Evolutionary conservation across 2,888 invertebrate species (phyloP).

Genomic region (Lamproptera curius): DNA sequence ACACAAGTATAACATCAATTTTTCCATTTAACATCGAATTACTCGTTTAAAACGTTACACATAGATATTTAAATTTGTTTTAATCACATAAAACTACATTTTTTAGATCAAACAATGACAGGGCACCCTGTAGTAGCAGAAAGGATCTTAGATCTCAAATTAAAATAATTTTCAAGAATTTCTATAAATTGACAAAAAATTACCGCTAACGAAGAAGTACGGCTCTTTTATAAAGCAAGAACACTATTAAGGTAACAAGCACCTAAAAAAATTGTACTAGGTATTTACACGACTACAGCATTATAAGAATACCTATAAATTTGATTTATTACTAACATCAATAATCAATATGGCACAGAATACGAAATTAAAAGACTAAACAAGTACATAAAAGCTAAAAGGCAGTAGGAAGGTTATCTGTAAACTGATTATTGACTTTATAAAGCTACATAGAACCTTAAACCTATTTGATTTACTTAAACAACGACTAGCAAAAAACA

Average conservation of each 20-base stretch:
- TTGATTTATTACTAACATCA: slow-evolving; percentile 17
- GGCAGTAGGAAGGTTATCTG: slow-evolving; percentile 20
- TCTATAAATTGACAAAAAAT: slow-evolving; percentile 1
- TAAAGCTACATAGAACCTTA: slow-evolving; percentile 22
- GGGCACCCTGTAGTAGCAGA: slow-evolving; percentile 3
- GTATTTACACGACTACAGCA: slow-evolving; percentile 10
- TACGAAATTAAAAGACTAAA: slow-evolving; percentile 28
- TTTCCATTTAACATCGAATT: slow-evolving; percentile 25
- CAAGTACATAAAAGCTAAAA: slow-evolving; percentile 19
- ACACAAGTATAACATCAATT: slow-evolving; percentile 24
- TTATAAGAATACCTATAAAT: slow-evolving; percentile 14
- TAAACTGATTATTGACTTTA: slow-evolving; percentile 18
- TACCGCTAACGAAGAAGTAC: background rate
- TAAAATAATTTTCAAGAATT: slow-evolving; percentile 2
- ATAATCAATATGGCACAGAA: slow-evolving; percentile 38
- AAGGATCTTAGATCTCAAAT: slow-evolving; percentile 17
- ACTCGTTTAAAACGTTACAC: slow-evolving; percentile 51
- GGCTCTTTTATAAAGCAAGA: no score
- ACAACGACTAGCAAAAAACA: slow-evolving; percentile 42
- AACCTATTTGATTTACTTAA: slow-evolving; percentile 38
- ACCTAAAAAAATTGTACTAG: slow-evolving; percentile 19
- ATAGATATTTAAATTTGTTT: slow-evolving; percentile 25
- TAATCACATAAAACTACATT: slow-evolving; percentile 8
- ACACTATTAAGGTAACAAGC: slow-evolving; percentile 8
- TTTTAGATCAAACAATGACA: slow-evolving; percentile 13